Evolutionary conservation across 2,888 invertebrate genomes (phyloP).

Genomic region (Spialia ferax): DNA sequence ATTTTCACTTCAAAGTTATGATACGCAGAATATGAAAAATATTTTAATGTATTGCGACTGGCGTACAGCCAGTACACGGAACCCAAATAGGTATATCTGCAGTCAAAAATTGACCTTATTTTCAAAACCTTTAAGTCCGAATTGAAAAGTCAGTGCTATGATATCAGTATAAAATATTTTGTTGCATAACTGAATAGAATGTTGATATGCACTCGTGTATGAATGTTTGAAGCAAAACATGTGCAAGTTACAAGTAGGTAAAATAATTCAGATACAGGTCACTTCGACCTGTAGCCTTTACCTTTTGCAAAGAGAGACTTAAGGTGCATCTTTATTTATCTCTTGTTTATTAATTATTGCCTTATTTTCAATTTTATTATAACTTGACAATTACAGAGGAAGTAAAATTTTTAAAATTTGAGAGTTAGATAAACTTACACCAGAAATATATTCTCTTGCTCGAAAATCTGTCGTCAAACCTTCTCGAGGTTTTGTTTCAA

Average conservation of each 20-base stretch:
- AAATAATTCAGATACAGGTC: not conserved
- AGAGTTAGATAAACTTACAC: too few relatives aligned
- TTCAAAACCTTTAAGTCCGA: not conserved
- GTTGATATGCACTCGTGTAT: not conserved
- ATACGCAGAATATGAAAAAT: slow-evolving; percentile 21
- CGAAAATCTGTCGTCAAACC: not conserved
- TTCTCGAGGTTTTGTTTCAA: not conserved
- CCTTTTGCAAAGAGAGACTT: too few relatives aligned
- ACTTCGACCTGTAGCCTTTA: too few relatives aligned
- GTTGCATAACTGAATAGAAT: not conserved
- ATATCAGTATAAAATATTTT: not conserved
- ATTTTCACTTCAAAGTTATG: slow-evolving; percentile 18
- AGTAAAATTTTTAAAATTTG: too few relatives aligned
- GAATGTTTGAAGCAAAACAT: not conserved
- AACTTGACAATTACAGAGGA: too few relatives aligned
- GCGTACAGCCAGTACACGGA: slow-evolving; percentile 7
- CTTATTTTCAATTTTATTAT: too few relatives aligned
- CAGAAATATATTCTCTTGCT: too few relatives aligned
- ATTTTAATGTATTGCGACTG: slow-evolving; percentile 14
- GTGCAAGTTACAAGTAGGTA: not conserved
- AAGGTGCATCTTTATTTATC: too few relatives aligned
- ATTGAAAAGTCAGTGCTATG: not conserved
- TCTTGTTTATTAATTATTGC: too few relatives aligned
- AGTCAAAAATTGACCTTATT: not conserved
- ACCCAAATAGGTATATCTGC: not conserved